Evolutionary conservation across 2,888 invertebrate species (phyloP).

Genomic region (Torymus texanus): DNA sequence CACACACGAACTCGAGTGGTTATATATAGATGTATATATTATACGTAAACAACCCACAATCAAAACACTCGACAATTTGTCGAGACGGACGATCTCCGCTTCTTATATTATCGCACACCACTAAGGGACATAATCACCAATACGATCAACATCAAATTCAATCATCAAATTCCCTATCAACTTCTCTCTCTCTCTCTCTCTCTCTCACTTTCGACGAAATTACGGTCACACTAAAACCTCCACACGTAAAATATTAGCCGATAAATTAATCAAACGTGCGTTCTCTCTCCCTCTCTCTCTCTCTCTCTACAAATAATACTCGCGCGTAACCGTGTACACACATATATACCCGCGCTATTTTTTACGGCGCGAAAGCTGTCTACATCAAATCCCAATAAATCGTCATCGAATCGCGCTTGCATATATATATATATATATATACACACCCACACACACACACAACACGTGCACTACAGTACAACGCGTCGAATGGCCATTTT

Average conservation of each 20-base stretch:
- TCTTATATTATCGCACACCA: conserved; percentile 20
- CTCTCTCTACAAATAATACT: conserved; percentile 23
- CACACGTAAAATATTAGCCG: conserved; percentile 21
- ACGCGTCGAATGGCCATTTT: conserved; percentile 22
- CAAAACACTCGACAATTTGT: no score
- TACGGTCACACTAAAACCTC: conserved; percentile 21
- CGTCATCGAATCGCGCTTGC: conserved; percentile 7
- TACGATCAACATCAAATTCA: background rate
- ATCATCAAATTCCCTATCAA: conserved; percentile 25
- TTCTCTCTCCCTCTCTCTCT: conserved; percentile 13
- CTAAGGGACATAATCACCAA: conserved; percentile 26
- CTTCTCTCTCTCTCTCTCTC: background rate
- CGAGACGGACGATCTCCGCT: background rate
- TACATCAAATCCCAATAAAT: conserved; percentile 30
- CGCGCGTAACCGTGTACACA: background rate
- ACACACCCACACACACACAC: background rate
- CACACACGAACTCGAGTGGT: no score
- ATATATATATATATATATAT: no score
- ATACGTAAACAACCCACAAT: no score
- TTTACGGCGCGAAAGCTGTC: background rate
- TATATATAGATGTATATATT: no score
- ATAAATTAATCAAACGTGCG: conserved; percentile 40
- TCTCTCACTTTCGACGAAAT: conserved; percentile 20
- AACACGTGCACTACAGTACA: no score
- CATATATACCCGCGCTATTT: background rate